Evolutionary conservation across 2,797 vertebrate genomes (phyloP).

Genomic region (Anguilla pacifica): DNA sequence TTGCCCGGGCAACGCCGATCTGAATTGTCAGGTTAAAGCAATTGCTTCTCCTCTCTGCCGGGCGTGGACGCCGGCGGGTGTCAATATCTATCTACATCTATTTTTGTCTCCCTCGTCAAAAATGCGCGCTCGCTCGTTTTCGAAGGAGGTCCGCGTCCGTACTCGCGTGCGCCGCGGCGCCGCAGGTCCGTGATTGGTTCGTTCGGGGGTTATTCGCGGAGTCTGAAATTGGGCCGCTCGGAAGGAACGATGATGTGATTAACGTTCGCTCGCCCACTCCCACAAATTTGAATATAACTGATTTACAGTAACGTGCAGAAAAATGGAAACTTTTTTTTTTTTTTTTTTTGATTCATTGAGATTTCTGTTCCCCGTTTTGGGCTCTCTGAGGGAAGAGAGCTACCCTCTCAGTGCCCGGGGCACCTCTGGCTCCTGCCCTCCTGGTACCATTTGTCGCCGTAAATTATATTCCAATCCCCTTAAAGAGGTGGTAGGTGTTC

Average conservation of each 20-base stretch:
- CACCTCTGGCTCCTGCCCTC: slow-evolving; percentile 1
- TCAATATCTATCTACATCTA: background rate
- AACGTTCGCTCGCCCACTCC: background rate
- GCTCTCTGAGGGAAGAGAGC: background rate
- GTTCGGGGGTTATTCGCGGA: background rate
- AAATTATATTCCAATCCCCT: slow-evolving; percentile 31
- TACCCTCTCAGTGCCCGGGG: background rate
- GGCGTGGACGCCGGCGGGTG: background rate
- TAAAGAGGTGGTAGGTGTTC: slow-evolving; percentile 17
- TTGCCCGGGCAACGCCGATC: slow-evolving; percentile 26
- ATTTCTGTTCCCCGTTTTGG: background rate
- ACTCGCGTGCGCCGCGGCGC: too few relatives aligned
- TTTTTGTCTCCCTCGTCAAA: background rate
- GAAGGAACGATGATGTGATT: background rate
- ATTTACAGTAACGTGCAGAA: background rate
- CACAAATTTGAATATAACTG: background rate
- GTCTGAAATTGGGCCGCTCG: background rate
- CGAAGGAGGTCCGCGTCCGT: background rate
- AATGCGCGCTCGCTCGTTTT: background rate
- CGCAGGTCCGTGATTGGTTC: background rate
- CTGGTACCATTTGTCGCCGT: background rate
- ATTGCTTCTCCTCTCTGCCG: background rate
- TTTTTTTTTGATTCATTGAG: background rate
- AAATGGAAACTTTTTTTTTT: background rate
- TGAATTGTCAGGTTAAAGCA: slow-evolving; percentile 10